phyloP scores from a whole-genome alignment of 2,113 vertebrate genomes.

The Aplodontia rufa region DNA sequence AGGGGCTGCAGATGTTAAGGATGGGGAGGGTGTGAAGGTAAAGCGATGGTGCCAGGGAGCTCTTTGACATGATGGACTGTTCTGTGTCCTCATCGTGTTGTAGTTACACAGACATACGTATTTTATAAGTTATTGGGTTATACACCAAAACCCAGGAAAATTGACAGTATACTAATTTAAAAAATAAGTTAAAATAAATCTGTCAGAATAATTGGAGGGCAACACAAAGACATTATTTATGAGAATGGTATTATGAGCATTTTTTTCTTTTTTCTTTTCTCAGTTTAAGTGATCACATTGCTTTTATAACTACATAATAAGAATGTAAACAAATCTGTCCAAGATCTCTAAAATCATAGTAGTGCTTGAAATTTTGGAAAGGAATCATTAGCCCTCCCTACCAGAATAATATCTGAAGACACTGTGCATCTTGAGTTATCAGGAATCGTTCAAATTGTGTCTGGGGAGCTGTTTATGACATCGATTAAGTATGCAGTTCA shows the following conservation, averaged over 20 bases:
- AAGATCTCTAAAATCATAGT: background rate
- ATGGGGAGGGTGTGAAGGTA: background rate
- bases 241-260: background rate
- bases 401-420: background rate
- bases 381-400: background rate
- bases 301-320: background rate
- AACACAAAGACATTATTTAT: background rate
- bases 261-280: background rate
- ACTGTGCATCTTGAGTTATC: background rate
- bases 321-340: background rate
- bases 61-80: background rate
- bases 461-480: background rate
- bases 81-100: background rate
- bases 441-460: background rate
- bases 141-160: background rate
- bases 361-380: background rate
- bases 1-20: no score
- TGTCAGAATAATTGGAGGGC: background rate
- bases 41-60: rapidly evolving
- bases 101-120: background rate
- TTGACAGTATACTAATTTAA: background rate
- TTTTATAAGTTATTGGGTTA: background rate
- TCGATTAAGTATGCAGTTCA: background rate
- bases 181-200: background rate
- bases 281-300: background rate